phyloP scores from a whole-genome alignment of 2,888 invertebrate genomes.

The Orthosia cruda region DNA sequence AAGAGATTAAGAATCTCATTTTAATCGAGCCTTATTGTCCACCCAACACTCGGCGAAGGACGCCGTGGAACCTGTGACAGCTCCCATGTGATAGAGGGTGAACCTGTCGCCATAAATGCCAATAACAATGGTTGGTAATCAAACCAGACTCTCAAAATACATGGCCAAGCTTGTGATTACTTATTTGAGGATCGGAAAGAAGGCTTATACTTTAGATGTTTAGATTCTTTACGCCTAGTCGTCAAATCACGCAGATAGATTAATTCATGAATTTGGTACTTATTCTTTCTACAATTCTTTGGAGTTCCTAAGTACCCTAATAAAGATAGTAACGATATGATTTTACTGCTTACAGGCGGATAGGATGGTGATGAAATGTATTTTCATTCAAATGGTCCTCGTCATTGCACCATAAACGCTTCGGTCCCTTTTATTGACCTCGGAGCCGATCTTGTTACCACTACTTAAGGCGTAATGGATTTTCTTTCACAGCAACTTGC shows the following conservation, averaged over 20 bases:
- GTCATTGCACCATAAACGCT: slow-evolving; percentile 58
- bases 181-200: slow-evolving; percentile 7
- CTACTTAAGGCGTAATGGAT: slow-evolving; percentile 55
- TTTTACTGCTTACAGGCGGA: slow-evolving; percentile 51
- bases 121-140: slow-evolving; percentile 45
- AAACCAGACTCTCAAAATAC: slow-evolving; percentile 38
- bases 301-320: slow-evolving; percentile 45
- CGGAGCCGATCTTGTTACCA: slow-evolving; percentile 42
- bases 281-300: slow-evolving; percentile 9
- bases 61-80: slow-evolving; percentile 2
- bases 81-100: slow-evolving; percentile 34
- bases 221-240: not conserved
- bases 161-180: slow-evolving; percentile 23
- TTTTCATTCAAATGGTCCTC: slow-evolving; percentile 63
- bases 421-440: slow-evolving; percentile 56
- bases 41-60: not conserved
- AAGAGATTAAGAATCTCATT: not conserved
- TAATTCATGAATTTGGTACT: not conserved
- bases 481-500: too few relatives aligned
- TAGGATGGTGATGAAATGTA: slow-evolving; percentile 52
- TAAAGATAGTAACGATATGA: slow-evolving; percentile 58
- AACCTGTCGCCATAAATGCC: slow-evolving; percentile 52
- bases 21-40: not conserved
- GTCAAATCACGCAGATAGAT: not conserved
- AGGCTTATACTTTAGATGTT: not conserved